Evolutionary conservation across 2,888 invertebrate genomes (phyloP).

Genomic region (Luffia ferchaultella): DNA sequence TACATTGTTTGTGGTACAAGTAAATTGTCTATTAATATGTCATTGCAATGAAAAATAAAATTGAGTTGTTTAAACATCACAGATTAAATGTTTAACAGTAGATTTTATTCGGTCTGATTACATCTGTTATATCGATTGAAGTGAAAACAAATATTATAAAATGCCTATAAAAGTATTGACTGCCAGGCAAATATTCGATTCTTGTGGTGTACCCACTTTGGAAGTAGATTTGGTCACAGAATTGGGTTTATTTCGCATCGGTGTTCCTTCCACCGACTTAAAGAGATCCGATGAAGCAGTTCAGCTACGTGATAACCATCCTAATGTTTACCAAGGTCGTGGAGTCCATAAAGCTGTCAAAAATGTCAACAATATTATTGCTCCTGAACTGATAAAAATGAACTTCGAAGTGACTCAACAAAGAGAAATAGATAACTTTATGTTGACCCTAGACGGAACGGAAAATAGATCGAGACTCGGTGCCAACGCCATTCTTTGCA

Average conservation of each 20-base stretch:
- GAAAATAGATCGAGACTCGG: slow-evolving; percentile 95
- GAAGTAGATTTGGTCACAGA: slow-evolving; percentile 89
- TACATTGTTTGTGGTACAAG: no score
- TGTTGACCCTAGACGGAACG: slow-evolving; percentile 92
- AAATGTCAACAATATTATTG: slow-evolving; percentile 86
- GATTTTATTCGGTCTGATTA: no score
- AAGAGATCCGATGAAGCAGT: slow-evolving; percentile 95
- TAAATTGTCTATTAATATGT: no score
- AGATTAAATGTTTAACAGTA: no score
- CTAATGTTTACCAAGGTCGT: slow-evolving; percentile 89
- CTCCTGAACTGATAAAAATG: slow-evolving; percentile 80
- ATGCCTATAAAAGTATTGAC: slow-evolving; percentile 92
- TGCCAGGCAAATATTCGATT: slow-evolving; percentile 97
- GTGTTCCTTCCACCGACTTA: slow-evolving; percentile 95
- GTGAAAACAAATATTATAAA: no score
- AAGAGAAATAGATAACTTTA: slow-evolving; percentile 84
- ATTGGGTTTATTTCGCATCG: slow-evolving; percentile 87
- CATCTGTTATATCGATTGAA: no score
- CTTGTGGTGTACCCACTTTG: slow-evolving; percentile 95
- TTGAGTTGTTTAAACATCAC: no score
- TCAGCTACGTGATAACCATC: slow-evolving; percentile 91
- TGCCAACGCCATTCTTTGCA: slow-evolving; percentile 95
- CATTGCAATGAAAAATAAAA: no score
- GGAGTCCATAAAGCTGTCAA: slow-evolving; percentile 89
- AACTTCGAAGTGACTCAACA: slow-evolving; percentile 91